Conservation (phyloP, 2,888 invertebrate species). For the Isotomurus palustris region DNA sequence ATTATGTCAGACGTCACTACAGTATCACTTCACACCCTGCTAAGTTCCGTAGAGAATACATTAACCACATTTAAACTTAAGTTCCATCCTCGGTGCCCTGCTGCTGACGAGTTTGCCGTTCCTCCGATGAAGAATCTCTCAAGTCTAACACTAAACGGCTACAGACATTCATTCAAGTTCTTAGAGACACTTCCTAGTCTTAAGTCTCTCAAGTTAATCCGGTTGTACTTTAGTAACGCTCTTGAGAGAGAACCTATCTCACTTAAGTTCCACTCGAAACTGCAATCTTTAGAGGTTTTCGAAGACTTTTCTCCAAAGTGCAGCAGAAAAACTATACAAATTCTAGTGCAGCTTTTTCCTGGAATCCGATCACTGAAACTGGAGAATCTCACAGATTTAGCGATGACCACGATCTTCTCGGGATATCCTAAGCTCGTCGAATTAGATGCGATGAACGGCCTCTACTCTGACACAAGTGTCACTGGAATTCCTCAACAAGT, state of each 20-base stretch:
- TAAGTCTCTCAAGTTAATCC: conserved; percentile 19
- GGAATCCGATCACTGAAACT: conserved; percentile 21
- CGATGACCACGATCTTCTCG: conserved; percentile 24
- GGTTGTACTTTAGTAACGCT: conserved; percentile 29
- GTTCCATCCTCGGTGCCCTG: conserved; percentile 32
- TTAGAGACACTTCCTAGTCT: conserved; percentile 27
- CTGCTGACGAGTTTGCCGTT: conserved; percentile 20
- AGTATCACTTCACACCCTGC: conserved; percentile 20
- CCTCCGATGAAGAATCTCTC: conserved; percentile 24
- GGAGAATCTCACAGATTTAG: conserved; percentile 33
- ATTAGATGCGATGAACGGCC: conserved; percentile 31
- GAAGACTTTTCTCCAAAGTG: conserved; percentile 28
- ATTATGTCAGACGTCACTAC: conserved; percentile 33
- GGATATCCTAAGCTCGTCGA: conserved; percentile 25
- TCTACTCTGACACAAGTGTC: conserved; percentile 30
- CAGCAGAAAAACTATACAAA: conserved; percentile 10
- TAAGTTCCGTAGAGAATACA: conserved; percentile 18
- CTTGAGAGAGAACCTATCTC: conserved; percentile 23
- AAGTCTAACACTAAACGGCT: conserved; percentile 31
- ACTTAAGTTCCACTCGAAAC: conserved; percentile 11
- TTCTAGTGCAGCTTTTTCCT: conserved; percentile 26
- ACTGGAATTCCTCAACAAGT: conserved; percentile 24
- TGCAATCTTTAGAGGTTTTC: conserved; percentile 29
- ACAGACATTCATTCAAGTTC: conserved; percentile 33
- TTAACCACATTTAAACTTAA: conserved; percentile 30